Evolutionary conservation across 1,140 invertebrate genomes (phyloP).

Genomic region (Radopholus similis): DNA sequence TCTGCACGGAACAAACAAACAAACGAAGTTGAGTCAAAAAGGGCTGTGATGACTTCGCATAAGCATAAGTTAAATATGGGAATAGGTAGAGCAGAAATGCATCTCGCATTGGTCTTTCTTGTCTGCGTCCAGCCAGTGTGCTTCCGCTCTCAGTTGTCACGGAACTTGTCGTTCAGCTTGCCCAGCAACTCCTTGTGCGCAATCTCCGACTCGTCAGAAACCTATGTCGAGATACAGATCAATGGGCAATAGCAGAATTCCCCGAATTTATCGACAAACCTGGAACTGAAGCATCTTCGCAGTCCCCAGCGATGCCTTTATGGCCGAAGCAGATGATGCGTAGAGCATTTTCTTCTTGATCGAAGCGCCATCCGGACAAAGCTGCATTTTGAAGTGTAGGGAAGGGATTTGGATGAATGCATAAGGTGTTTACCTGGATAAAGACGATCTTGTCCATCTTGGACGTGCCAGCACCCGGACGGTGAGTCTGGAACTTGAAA

Average conservation of each 20-base stretch:
- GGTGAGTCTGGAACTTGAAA: conserved; percentile 57
- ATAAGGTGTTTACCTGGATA: conserved; percentile 39
- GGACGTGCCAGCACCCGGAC: conserved; percentile 54
- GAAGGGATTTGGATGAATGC: not conserved
- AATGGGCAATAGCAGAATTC: not conserved
- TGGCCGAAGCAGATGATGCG: conserved; percentile 61
- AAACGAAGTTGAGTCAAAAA: too few species aligned
- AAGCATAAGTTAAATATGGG: too few species aligned
- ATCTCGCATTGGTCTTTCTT: too few species aligned
- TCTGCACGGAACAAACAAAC: too few species aligned
- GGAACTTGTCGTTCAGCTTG: conserved; percentile 54
- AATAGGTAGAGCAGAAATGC: too few species aligned
- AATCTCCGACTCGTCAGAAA: conserved; percentile 59
- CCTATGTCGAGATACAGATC: conserved; percentile 33
- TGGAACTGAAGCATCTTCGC: conserved; percentile 60
- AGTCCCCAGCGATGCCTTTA: conserved; percentile 60
- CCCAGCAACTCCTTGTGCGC: conserved; percentile 53
- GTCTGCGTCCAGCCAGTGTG: too few species aligned
- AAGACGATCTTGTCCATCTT: conserved; percentile 61
- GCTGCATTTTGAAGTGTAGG: conserved; percentile 28
- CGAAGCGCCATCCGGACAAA: conserved; percentile 60
- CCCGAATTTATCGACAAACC: conserved; percentile 23
- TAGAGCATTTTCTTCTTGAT: conserved; percentile 63
- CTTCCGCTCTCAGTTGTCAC: conserved; percentile 46
- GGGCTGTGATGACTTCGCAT: too few species aligned